phyloP scores from a whole-genome alignment of 2,888 invertebrate genomes.

The Parelbella ahira region DNA sequence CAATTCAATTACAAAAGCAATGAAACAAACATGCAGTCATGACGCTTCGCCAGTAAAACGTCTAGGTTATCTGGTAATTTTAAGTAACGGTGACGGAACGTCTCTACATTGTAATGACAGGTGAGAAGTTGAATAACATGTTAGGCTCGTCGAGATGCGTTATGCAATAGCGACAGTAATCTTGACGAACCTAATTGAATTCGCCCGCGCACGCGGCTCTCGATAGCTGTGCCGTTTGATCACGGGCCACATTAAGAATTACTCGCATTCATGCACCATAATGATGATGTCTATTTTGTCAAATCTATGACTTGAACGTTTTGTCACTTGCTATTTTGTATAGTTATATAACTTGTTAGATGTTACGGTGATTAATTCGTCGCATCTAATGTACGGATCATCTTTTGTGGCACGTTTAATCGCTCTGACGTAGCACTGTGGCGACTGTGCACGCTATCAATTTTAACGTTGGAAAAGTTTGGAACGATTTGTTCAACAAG shows the following conservation, averaged over 20 bases:
- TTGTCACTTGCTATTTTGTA: no score
- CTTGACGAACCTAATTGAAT: slow-evolving; percentile 57
- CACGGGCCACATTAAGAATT: slow-evolving; percentile 53
- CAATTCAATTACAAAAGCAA: slow-evolving; percentile 12
- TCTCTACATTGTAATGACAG: slow-evolving; percentile 52
- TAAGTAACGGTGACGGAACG: slow-evolving; percentile 51
- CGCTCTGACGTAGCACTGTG: no score
- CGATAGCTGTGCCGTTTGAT: slow-evolving; percentile 66
- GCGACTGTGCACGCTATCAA: no score
- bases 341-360: no score
- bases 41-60: slow-evolving; percentile 10
- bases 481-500: no score
- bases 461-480: no score
- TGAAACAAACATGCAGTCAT: slow-evolving; percentile 12
- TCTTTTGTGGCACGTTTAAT: no score
- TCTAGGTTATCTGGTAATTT: slow-evolving; percentile 6
- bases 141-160: slow-evolving; percentile 56
- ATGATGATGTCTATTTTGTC: no score
- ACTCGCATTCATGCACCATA: slow-evolving; percentile 17
- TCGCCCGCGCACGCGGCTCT: slow-evolving; percentile 50
- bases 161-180: slow-evolving; percentile 61
- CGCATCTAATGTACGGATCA: no score
- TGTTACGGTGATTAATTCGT: no score
- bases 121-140: slow-evolving; percentile 65
- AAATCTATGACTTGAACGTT: no score